These are phyloP conservation scores for Ornithorhynchus anatinus DNA, from an alignment of 2,113 vertebrate genomes.

Conservation along the genomic window DNA sequence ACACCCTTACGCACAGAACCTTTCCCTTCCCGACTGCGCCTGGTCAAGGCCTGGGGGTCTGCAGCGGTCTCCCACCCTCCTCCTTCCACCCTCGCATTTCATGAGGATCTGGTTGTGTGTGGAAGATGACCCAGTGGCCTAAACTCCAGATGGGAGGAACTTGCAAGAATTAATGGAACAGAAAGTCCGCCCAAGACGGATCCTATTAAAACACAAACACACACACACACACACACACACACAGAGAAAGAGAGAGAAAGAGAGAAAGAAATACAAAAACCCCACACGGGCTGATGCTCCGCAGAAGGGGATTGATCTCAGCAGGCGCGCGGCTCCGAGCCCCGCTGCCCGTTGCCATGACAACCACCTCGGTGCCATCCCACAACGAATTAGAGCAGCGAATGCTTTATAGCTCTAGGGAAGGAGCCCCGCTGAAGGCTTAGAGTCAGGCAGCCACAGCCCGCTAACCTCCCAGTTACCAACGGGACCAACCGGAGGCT, in stretches of 20 bases:
- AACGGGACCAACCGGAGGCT: not conserved
- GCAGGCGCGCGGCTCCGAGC: constrained; percentile 34
- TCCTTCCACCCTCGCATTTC: not conserved
- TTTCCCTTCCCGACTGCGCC: too few species aligned
- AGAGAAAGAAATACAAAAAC: not conserved
- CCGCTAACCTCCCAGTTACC: not conserved
- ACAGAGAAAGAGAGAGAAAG: not conserved
- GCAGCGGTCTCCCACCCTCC: not conserved
- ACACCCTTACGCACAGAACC: too few species aligned
- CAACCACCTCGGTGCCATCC: constrained; percentile 63
- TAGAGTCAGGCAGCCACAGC: constrained; percentile 36
- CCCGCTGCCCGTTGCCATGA: constrained; percentile 56
- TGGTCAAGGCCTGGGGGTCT: too few species aligned
- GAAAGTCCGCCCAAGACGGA: constrained; percentile 50
- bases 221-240: too few species aligned
- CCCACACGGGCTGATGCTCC: not conserved
- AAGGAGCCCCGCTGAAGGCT: constrained; percentile 11
- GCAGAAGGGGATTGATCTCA: constrained; percentile 40
- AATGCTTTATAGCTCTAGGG: not conserved
- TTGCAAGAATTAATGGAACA: constrained; percentile 35
- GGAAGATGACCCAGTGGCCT: constrained; percentile 10
- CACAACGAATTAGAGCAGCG: constrained; percentile 38
- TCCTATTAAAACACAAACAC: too few species aligned
- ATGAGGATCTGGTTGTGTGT: constrained; percentile 1
- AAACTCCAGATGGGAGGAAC: constrained; percentile 18